These are phyloP conservation scores for Tupaia tana DNA, from an alignment of 2,113 vertebrate genomes.

Conservation along the genomic window DNA sequence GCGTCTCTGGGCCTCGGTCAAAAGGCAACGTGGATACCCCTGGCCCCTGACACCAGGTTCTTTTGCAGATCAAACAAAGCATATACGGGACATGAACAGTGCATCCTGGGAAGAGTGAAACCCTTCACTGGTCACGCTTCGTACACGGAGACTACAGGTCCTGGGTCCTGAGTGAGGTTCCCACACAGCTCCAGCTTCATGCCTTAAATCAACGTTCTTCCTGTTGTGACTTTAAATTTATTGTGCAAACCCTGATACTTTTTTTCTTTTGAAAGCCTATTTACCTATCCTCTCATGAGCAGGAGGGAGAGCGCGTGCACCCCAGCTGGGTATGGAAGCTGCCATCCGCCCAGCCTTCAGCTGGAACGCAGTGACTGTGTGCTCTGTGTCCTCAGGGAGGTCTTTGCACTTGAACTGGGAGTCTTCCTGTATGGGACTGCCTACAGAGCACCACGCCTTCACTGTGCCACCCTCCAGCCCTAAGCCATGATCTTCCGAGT, in stretches of 20 bases:
- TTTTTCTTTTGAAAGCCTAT: no score
- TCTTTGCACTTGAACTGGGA: no score
- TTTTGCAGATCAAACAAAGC: not conserved
- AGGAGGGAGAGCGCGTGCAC: no score
- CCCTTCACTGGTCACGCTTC: not conserved
- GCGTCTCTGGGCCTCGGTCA: not conserved
- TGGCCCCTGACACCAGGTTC: not conserved
- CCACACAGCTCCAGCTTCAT: not conserved
- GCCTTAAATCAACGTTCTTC: not conserved
- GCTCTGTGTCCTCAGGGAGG: no score
- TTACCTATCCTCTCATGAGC: no score
- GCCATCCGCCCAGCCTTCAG: no score
- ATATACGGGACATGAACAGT: not conserved
- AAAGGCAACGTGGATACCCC: not conserved
- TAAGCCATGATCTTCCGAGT: no score
- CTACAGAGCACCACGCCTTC: no score
- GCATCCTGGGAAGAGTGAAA: accelerated
- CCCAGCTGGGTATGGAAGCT: no score
- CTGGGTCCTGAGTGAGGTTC: not conserved
- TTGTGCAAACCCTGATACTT: not conserved
- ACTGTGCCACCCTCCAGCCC: no score
- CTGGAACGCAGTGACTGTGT: no score
- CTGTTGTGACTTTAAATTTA: not conserved
- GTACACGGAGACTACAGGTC: not conserved
- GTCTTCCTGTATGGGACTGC: no score